Conservation (phyloP, 2,113 vertebrate genomes). For the Propithecus coquereli region DNA sequence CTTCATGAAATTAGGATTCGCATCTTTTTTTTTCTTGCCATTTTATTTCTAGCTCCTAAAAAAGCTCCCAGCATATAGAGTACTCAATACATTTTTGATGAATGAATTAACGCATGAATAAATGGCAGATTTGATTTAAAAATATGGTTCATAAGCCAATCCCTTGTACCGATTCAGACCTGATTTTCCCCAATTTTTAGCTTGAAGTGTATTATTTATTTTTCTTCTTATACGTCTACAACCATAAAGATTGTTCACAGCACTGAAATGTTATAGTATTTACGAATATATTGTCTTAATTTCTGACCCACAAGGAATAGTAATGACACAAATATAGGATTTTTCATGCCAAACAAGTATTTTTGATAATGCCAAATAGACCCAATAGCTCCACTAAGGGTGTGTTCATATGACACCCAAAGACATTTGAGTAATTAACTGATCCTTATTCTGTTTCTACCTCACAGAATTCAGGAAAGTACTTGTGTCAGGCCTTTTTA, state of each 20-base stretch:
- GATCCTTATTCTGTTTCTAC: background rate
- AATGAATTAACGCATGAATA: background rate
- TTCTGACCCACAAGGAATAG: background rate
- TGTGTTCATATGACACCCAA: background rate
- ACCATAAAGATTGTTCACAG: background rate
- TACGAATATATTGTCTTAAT: conserved; percentile 4
- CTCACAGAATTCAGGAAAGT: background rate
- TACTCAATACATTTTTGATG: background rate
- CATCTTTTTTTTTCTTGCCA: background rate
- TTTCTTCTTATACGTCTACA: background rate
- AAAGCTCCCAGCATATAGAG: background rate
- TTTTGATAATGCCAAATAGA: background rate
- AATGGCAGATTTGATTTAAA: background rate
- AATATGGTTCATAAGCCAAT: background rate
- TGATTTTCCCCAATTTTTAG: background rate
- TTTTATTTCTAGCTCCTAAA: background rate
- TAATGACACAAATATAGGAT: background rate
- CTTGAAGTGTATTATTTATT: background rate
- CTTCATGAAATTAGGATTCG: background rate
- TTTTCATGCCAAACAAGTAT: background rate
- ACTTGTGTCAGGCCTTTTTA: background rate
- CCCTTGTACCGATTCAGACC: background rate
- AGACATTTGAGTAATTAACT: background rate
- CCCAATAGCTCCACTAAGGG: background rate
- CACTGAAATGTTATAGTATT: background rate